Percentiles rank a stretch among this genome's conserved stretches.
Conservation (phyloP, 2,888 invertebrate genomes). For the Fragum fragum region DNA sequence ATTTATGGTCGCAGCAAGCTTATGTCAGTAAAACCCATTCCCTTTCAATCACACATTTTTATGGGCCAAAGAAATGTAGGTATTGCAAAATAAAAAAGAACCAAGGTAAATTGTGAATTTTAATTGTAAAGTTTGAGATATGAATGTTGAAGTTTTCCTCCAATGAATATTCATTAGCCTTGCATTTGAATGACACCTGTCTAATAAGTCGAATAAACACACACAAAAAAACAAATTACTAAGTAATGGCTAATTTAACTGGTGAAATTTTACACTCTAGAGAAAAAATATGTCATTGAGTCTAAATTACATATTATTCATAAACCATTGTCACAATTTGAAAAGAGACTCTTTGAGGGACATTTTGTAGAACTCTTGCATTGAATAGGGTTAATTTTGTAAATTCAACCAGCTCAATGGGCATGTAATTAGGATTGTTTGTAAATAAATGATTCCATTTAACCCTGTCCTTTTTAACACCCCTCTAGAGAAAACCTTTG, state of each 20-base stretch:
- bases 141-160: too few species aligned
- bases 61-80: too few species aligned
- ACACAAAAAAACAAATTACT: neutral
- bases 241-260: slow-evolving; percentile 4
- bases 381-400: slow-evolving; percentile 18
- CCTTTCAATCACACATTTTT: too few species aligned
- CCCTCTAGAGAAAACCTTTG: too few species aligned
- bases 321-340: neutral
- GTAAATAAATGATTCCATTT: neutral
- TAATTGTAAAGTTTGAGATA: too few species aligned
- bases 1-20: too few species aligned
- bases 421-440: neutral
- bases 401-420: slow-evolving; percentile 3
- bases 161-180: slow-evolving; percentile 8
- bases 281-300: neutral
- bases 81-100: too few species aligned
- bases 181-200: slow-evolving; percentile 18
- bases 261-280: slow-evolving; percentile 11
- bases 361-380: neutral
- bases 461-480: neutral
- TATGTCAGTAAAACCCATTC: too few species aligned
- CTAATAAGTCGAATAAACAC: neutral
- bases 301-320: slow-evolving; percentile 2
- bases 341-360: neutral
- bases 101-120: too few species aligned